Evolutionary conservation across 2,888 invertebrate genomes (phyloP).

Genomic region (Phrixothrix hirtus): DNA sequence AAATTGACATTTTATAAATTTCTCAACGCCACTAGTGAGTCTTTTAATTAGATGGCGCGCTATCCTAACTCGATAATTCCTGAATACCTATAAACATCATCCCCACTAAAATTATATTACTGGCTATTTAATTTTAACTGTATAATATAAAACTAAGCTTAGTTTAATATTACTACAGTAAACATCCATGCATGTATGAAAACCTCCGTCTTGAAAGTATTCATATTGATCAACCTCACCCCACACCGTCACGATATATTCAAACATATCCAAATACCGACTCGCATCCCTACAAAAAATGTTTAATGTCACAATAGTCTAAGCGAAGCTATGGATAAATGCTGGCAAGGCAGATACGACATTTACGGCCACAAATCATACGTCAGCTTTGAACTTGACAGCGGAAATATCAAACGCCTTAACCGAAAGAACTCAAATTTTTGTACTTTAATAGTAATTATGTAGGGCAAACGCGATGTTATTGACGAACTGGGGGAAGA

Average conservation of each 20-base stretch:
- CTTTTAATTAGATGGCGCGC: too few relatives aligned
- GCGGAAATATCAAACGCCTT: slow-evolving; percentile 45
- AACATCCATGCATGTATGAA: slow-evolving; percentile 6
- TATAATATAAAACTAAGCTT: too few relatives aligned
- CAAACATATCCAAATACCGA: slow-evolving; percentile 38
- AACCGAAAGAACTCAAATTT: slow-evolving; percentile 42
- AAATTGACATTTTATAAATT: neutral
- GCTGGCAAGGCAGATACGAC: slow-evolving; percentile 42
- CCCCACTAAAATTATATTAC: too few relatives aligned
- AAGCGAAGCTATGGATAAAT: slow-evolving; percentile 46
- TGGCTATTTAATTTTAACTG: too few relatives aligned
- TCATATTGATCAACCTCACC: slow-evolving; percentile 27
- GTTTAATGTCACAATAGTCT: slow-evolving; percentile 50
- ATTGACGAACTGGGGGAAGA: neutral
- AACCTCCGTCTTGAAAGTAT: slow-evolving; percentile 18
- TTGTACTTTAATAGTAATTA: neutral
- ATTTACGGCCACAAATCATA: slow-evolving; percentile 52
- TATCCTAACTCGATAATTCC: too few relatives aligned
- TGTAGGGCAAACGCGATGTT: too few relatives aligned
- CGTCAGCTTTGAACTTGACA: slow-evolving; percentile 49
- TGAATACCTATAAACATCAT: too few relatives aligned
- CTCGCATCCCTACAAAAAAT: slow-evolving; percentile 39
- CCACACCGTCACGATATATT: slow-evolving; percentile 34
- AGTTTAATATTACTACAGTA: too few relatives aligned
- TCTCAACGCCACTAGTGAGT: neutral